Evolutionary conservation across 1,140 invertebrate genomes (phyloP).

Genomic region (Drosophila mayri): DNA sequence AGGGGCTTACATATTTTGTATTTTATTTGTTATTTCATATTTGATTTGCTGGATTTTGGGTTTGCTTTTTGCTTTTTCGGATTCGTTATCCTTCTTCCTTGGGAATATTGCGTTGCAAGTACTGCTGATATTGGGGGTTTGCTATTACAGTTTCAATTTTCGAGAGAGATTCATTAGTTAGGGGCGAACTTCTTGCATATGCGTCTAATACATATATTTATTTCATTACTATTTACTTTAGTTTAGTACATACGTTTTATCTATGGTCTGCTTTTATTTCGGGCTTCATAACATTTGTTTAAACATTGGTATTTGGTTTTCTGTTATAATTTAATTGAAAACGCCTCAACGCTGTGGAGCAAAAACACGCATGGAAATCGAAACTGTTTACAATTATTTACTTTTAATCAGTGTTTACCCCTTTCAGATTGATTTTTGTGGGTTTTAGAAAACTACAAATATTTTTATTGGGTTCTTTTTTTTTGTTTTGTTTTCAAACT

Average conservation of each 20-base stretch:
- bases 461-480: slow-evolving; percentile 22
- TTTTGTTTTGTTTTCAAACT: slow-evolving; percentile 57
- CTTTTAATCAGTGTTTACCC: slow-evolving; percentile 32
- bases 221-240: slow-evolving; percentile 54
- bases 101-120: slow-evolving; percentile 67
- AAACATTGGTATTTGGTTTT: slow-evolving; percentile 41
- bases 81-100: slow-evolving; percentile 27
- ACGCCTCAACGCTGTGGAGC: slow-evolving; percentile 62
- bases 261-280: slow-evolving; percentile 37
- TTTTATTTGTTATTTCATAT: slow-evolving; percentile 56
- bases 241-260: slow-evolving; percentile 50
- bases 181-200: slow-evolving; percentile 46
- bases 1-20: slow-evolving; percentile 65
- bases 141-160: slow-evolving; percentile 61
- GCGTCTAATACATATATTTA: slow-evolving; percentile 60
- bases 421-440: slow-evolving; percentile 42
- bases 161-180: slow-evolving; percentile 22
- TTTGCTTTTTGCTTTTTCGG: slow-evolving; percentile 24
- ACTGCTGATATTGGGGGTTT: slow-evolving; percentile 68
- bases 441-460: slow-evolving; percentile 77
- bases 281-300: slow-evolving; percentile 55
- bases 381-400: slow-evolving; percentile 52
- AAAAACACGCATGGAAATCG: slow-evolving; percentile 71
- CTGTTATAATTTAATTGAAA: slow-evolving; percentile 48
- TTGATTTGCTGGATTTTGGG: slow-evolving; percentile 51